Conservation (phyloP, 2,888 invertebrate genomes). For the Ommatoiulus sabulosus region DNA sequence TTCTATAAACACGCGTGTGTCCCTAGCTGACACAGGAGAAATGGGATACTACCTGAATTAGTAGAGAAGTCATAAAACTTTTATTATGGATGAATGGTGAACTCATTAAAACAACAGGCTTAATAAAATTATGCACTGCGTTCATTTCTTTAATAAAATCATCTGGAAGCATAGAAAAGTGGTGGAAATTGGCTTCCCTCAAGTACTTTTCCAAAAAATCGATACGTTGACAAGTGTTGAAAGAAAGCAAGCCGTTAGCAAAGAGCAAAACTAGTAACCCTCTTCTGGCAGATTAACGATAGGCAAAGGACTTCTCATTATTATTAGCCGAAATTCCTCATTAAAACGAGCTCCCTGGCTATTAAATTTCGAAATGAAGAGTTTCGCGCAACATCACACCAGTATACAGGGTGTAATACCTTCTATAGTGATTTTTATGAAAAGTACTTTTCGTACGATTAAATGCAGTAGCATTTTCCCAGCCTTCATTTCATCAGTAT, state of each 20-base stretch:
- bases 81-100: background rate
- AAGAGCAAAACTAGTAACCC: background rate
- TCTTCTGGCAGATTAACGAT: background rate
- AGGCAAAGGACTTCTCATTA: background rate
- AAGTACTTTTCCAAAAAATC: conserved; percentile 3
- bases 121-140: conserved; percentile 3
- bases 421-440: too few species aligned
- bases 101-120: background rate
- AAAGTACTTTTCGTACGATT: too few species aligned
- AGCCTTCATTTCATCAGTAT: too few species aligned
- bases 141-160: background rate
- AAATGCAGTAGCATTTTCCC: too few species aligned
- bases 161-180: background rate
- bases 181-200: background rate
- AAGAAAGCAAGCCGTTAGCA: background rate
- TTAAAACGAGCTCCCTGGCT: background rate
- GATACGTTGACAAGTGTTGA: background rate
- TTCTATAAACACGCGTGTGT: background rate
- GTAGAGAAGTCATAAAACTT: background rate
- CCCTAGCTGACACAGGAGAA: background rate
- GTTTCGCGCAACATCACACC: background rate
- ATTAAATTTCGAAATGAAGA: background rate
- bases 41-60: background rate
- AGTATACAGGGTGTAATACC: too few species aligned
- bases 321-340: background rate